A percentile compares a stretch with the other conserved stretches of the same genome.
phyloP scores from a whole-genome alignment of 1,140 invertebrate genomes.

The Helicoverpa armigera region DNA sequence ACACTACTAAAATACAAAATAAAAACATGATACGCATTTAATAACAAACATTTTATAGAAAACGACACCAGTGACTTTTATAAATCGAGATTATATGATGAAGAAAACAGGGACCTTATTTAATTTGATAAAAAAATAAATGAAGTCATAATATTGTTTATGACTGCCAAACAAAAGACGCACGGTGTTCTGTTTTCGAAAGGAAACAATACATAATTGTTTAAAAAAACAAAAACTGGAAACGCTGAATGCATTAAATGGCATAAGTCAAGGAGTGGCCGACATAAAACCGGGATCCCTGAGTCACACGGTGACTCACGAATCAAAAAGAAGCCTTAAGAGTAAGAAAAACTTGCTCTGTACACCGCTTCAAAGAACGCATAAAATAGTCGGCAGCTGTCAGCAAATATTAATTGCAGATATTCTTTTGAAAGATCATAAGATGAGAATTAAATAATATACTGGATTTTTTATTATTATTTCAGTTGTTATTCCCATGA shows the following conservation, averaged over 20 bases:
- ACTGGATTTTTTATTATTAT: too few relatives aligned
- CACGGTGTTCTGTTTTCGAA: too few relatives aligned
- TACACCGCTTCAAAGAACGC: conserved; percentile 1
- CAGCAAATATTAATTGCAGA: background rate
- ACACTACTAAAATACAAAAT: conserved; percentile 1
- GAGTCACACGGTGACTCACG: conserved; percentile 39
- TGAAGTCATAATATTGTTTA: too few relatives aligned
- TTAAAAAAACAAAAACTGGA: background rate
- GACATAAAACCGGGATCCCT: background rate
- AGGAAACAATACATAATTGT: too few relatives aligned
- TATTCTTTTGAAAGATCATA: too few relatives aligned
- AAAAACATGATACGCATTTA: conserved; percentile 2
- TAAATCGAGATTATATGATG: too few relatives aligned
- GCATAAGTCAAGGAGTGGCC: background rate
- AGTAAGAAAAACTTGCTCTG: conserved; percentile 15
- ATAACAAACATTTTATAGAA: background rate
- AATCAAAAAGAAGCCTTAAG: conserved; percentile 23
- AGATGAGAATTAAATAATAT: too few relatives aligned
- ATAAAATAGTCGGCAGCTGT: background rate
- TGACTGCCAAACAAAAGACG: too few relatives aligned
- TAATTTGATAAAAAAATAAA: too few relatives aligned
- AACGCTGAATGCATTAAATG: conserved; percentile 7
- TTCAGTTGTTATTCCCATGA: too few relatives aligned
- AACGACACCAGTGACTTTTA: too few relatives aligned
- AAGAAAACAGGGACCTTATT: too few relatives aligned